Conservation (phyloP, 2,888 invertebrate species). For the Pristionchus mayeri region DNA sequence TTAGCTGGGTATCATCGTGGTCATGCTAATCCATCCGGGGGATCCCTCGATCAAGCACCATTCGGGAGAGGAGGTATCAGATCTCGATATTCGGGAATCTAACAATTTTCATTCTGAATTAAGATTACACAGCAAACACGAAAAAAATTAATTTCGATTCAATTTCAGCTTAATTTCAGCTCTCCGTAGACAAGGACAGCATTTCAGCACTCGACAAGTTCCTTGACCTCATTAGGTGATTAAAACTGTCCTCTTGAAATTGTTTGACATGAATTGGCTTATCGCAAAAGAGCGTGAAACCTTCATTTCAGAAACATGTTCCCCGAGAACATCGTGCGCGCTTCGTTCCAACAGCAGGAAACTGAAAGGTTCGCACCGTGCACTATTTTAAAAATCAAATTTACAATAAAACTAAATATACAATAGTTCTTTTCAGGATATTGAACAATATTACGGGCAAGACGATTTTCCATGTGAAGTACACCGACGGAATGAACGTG, state of each 20-base stretch:
- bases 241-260: neutral
- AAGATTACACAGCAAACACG: too few relatives aligned
- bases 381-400: too few relatives aligned
- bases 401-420: too few relatives aligned
- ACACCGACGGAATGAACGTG: slow-evolving; percentile 82
- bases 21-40: slow-evolving; percentile 82
- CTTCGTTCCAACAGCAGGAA: slow-evolving; percentile 77
- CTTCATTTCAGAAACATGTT: slow-evolving; percentile 85
- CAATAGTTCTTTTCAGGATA: too few relatives aligned
- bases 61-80: slow-evolving; percentile 1
- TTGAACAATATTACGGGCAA: slow-evolving; percentile 45
- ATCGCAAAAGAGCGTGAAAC: neutral
- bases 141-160: too few relatives aligned
- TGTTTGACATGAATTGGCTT: neutral
- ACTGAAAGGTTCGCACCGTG: too few relatives aligned
- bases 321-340: slow-evolving; percentile 90
- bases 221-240: slow-evolving; percentile 90
- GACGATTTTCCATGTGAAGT: slow-evolving; percentile 61
- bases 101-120: too few relatives aligned
- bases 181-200: neutral
- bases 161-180: neutral
- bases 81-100: too few relatives aligned
- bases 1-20: slow-evolving; percentile 81
- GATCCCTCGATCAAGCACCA: slow-evolving; percentile 77
- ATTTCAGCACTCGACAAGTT: slow-evolving; percentile 84